phyloP scores from a whole-genome alignment of 2,888 invertebrate genomes.

The Apomyelois bistriatella region DNA sequence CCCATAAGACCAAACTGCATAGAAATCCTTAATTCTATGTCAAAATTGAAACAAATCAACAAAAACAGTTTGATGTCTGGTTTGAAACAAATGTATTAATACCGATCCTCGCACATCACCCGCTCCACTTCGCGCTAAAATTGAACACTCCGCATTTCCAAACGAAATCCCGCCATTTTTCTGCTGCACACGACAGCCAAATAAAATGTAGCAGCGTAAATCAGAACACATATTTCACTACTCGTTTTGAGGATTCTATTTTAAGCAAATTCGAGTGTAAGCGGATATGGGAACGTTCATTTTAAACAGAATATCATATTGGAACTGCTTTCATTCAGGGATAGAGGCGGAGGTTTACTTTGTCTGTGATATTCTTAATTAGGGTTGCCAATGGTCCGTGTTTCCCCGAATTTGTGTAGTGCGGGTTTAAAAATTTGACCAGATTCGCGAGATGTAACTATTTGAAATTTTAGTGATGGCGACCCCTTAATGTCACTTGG shows the following conservation, averaged over 20 bases:
- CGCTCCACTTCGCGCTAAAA: not conserved
- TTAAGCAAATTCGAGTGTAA: not conserved
- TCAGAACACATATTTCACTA: slow-evolving; percentile 3
- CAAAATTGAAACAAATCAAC: too few species aligned
- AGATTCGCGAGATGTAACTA: too few species aligned
- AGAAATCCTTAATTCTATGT: too few species aligned
- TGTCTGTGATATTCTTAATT: too few species aligned
- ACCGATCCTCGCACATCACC: not conserved
- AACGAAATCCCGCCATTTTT: not conserved
- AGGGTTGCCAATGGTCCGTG: too few species aligned
- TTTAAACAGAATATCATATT: not conserved
- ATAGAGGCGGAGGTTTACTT: not conserved
- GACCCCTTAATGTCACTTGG: too few species aligned
- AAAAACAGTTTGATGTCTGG: not conserved
- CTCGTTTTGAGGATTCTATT: not conserved
- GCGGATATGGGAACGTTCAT: not conserved
- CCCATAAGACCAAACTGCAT: too few species aligned
- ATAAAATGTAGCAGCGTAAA: slow-evolving; percentile 2
- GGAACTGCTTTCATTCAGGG: not conserved
- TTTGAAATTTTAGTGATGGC: too few species aligned
- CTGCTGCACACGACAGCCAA: slow-evolving; percentile 1
- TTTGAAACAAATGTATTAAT: not conserved
- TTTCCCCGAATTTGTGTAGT: too few species aligned
- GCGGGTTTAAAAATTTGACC: too few species aligned
- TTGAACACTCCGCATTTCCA: not conserved